phyloP scores from a whole-genome alignment of 35 echinoderm and acorn worm genomes.

The Chiridota heheva region DNA sequence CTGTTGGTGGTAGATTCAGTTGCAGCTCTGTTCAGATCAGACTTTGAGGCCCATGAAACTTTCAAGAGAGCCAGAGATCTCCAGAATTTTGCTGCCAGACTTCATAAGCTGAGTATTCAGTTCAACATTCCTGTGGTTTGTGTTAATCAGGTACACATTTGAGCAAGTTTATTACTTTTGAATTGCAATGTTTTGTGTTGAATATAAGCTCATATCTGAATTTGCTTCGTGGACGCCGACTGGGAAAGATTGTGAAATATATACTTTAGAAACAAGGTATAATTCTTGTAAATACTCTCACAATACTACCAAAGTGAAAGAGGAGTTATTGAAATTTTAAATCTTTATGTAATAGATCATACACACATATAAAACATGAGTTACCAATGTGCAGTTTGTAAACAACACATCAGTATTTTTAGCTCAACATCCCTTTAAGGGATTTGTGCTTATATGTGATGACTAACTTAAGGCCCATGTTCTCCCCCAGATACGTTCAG shows the following conservation, averaged over 20 bases:
- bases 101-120: constrained; percentile 59
- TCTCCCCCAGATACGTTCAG: too few species aligned
- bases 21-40: constrained; percentile 88
- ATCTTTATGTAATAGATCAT: neutral
- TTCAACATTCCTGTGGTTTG: constrained; percentile 78
- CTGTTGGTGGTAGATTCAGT: constrained; percentile 85
- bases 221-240: neutral
- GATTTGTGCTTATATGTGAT: too few species aligned
- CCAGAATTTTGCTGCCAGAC: constrained; percentile 66
- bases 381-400: too few species aligned
- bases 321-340: neutral
- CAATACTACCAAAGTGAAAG: neutral
- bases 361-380: too few species aligned
- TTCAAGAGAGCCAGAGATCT: constrained; percentile 67
- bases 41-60: constrained; percentile 72
- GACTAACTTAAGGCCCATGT: too few species aligned
- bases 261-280: neutral
- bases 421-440: too few species aligned
- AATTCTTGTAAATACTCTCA: neutral
- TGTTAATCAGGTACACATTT: constrained; percentile 79
- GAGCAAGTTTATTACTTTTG: neutral
- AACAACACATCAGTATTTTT: too few species aligned
- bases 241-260: neutral
- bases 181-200: neutral
- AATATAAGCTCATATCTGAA: neutral